Evolutionary conservation across 2,113 vertebrate species (phyloP), one percentile per base, ranked within the genome.

Genomic region (Ameiurus melas): DNA sequence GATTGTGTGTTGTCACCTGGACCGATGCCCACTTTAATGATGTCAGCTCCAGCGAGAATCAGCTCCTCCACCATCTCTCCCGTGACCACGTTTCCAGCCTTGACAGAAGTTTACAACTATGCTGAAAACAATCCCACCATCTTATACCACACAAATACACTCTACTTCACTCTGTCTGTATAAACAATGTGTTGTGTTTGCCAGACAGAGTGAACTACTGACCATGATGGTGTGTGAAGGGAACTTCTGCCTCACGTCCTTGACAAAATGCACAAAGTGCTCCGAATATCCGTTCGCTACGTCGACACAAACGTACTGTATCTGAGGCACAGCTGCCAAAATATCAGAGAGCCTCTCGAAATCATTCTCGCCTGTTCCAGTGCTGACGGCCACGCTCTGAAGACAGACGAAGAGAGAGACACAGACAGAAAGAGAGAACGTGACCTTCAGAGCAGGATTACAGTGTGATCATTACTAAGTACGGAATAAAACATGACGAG

Each of bases 41-140:
- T 97, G 92, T 98, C 97, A 30, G 97, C 97, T 0, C 97, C 97
- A 2, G 97, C 96, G 5, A 98, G 94, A 90, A 98, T 97, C 86
- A 98, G 93, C 90, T 98, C 97, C 89, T 98, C 97, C 62, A 98
- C 97, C 97, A 98, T 98, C 92, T 98, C 97, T 75, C 97, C 97
- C 0, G 97, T 98, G 86, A 98, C 97, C 86, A 98, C 97, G 33
- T 98, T 98, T 71, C 97, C 97, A 9, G 97, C 97, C 97, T 98
- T 19, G 25, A 39, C 68, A 86, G 51, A 78, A 85, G 3, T 58
- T 60, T 33, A 87, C 43, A 73, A 36, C 66, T 2, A 62, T 84
- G 6, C 62, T 80, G 30, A 77, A 19, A 53, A 84, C 39, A 47
- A n/a, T n/a, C n/a, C n/a, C n/a, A n/a, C n/a, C n/a, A 82, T 70